A percentile compares a stretch with the other conserved stretches of the same genome.
Conservation (phyloP, 2,888 invertebrate species). For the Eupithecia insigniata region DNA sequence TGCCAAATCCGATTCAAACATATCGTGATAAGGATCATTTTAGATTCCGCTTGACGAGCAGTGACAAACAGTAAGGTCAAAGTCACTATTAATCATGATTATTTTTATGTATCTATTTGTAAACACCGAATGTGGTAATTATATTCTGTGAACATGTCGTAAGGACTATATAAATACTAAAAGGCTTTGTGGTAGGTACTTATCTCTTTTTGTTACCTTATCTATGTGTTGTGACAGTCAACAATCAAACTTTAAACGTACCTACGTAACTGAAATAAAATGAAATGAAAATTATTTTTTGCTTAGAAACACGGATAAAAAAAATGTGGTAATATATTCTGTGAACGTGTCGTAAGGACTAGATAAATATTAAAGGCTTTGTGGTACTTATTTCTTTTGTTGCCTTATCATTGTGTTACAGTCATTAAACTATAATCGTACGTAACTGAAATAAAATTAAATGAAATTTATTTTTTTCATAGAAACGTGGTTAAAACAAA, state of each 20-base stretch:
- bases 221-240: neutral
- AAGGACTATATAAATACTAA: neutral
- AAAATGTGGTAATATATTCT: neutral
- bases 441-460: no score
- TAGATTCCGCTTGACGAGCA: conserved; percentile 1
- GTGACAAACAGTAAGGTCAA: conserved; percentile 21
- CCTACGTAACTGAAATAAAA: no score
- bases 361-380: no score
- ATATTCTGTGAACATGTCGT: neutral
- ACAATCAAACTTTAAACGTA: no score
- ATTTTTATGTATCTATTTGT: neutral
- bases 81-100: conserved; percentile 16
- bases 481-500: no score
- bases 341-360: neutral
- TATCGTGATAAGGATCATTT: conserved; percentile 10
- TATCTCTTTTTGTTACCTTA: no score
- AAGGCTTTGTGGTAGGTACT: no score
- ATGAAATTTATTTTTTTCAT: no score
- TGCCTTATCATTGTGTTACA: neutral
- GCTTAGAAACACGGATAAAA: no score
- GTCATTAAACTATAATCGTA: no score
- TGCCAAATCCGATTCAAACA: conserved; percentile 3
- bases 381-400: no score
- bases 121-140: conserved; percentile 1
- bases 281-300: no score